Conservation (phyloP, 2,113 vertebrate species). For the Sakesphorus luctuosus region DNA sequence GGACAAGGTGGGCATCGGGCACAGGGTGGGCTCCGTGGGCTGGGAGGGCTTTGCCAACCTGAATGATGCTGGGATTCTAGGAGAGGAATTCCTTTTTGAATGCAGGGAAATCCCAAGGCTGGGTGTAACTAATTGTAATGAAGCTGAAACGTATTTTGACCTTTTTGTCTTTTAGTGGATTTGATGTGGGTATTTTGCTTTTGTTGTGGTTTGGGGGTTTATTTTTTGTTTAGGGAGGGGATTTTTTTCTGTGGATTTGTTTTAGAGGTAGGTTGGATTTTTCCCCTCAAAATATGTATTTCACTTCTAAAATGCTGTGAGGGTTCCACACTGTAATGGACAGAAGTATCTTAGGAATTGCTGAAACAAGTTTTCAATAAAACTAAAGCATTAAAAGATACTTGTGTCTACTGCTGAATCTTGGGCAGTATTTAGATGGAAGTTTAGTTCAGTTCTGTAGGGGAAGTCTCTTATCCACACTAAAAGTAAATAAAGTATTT, state of each 20-base stretch:
- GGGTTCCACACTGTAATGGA: neutral
- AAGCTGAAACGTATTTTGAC: neutral
- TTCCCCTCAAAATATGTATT: neutral
- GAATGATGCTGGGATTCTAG: neutral
- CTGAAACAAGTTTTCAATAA: conserved; percentile 11
- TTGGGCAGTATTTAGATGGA: neutral
- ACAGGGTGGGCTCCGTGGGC: rapidly evolving
- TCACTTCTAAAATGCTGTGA: neutral
- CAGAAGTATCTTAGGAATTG: neutral
- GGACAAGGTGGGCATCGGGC: neutral
- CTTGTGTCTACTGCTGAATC: neutral
- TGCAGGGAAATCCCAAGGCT: neutral
- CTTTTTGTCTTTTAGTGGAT: neutral
- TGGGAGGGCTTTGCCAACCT: neutral
- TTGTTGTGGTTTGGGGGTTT: neutral
- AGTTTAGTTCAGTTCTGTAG: neutral
- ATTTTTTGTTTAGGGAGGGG: neutral
- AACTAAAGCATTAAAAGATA: neutral
- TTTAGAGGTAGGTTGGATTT: neutral
- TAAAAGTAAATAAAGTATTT: neutral
- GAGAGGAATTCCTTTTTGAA: neutral
- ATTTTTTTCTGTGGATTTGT: neutral
- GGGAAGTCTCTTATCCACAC: neutral
- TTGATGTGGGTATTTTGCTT: neutral
- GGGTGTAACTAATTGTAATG: neutral